Conservation (phyloP, 2,888 invertebrate species). For the Heliconius aoede region DNA sequence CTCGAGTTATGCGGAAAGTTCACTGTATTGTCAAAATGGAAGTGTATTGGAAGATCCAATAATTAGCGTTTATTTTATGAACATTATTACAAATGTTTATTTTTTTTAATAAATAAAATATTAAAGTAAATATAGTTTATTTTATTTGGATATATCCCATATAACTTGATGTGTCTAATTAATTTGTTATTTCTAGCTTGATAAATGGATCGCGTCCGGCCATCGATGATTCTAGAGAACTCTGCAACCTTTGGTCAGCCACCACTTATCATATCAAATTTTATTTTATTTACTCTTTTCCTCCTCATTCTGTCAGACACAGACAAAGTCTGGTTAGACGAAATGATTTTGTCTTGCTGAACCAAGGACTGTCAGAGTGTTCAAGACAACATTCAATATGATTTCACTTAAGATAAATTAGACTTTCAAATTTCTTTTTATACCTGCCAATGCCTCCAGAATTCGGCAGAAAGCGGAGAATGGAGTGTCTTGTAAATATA, state of each 20-base stretch:
- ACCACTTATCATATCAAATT: neutral
- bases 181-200: neutral
- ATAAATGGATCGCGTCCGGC: too few species aligned
- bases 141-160: neutral
- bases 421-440: too few species aligned
- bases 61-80: conserved; percentile 53
- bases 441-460: too few species aligned
- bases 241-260: neutral
- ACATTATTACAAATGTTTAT: conserved; percentile 65
- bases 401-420: neutral
- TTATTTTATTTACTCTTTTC: neutral
- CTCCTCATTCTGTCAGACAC: neutral
- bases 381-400: neutral
- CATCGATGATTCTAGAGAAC: too few species aligned
- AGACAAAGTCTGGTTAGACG: neutral
- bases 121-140: conserved; percentile 31
- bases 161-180: neutral
- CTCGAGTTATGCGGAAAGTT: conserved; percentile 62
- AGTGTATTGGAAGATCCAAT: conserved; percentile 22
- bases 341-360: neutral
- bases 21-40: too few species aligned
- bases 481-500: too few species aligned
- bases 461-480: too few species aligned
- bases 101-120: conserved; percentile 70
- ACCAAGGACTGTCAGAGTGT: neutral